Evolutionary conservation across 1,140 invertebrate genomes (phyloP).

Genomic region (Drosophila biarmipes): DNA sequence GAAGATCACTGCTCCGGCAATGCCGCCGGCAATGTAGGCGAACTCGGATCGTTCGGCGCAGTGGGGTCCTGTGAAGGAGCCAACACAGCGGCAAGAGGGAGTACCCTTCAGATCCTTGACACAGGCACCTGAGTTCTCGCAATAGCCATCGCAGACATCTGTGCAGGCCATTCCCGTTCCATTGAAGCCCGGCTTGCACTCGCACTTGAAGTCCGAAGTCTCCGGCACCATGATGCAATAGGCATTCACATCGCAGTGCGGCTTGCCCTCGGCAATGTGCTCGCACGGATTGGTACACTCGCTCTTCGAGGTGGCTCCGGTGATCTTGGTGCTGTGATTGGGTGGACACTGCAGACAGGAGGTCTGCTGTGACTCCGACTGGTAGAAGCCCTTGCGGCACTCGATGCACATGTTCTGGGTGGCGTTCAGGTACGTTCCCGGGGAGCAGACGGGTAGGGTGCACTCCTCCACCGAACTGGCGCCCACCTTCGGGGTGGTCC

Average conservation of each 20-base stretch:
- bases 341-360: conserved; percentile 94
- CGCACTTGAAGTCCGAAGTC: conserved; percentile 94
- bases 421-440: conserved; percentile 93
- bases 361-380: conserved; percentile 95
- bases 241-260: conserved; percentile 94
- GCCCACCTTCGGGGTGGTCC: conserved; percentile 94
- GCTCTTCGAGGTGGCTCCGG: conserved; percentile 89
- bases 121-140: conserved; percentile 96
- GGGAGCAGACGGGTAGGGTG: conserved; percentile 93
- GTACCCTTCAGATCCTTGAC: conserved; percentile 93
- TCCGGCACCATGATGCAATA: conserved; percentile 94
- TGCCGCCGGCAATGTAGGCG: conserved; percentile 96
- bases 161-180: conserved; percentile 92
- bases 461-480: conserved; percentile 95
- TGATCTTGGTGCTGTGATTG: conserved; percentile 95
- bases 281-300: conserved; percentile 97
- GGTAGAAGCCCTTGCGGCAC: conserved; percentile 97
- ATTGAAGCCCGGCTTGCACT: conserved; percentile 97
- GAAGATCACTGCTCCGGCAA: conserved; percentile 95
- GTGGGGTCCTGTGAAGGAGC: conserved; percentile 96
- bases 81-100: conserved; percentile 94
- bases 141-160: conserved; percentile 94
- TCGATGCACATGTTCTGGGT: conserved; percentile 93
- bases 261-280: conserved; percentile 88
- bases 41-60: conserved; percentile 97